Base-by-base conservation (phyloP, 2,797 vertebrate species). In the Sebastolobus altivelis region DNA sequence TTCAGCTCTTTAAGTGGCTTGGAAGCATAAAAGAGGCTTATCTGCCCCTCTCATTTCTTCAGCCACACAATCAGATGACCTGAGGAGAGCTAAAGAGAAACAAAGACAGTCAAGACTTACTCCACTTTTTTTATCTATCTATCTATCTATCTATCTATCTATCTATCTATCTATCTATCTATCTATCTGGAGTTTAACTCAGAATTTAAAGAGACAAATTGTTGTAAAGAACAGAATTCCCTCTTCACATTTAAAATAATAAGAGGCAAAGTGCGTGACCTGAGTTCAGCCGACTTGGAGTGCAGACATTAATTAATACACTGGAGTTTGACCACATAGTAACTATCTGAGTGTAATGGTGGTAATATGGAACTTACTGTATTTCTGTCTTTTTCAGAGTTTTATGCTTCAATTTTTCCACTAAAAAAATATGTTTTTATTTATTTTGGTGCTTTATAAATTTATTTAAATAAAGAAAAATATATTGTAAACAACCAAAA, bases 11-110 rank as follows among this genome's bases (percentile, higher is more conserved):
- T 90, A 94, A 95, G 93, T 93, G 94, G 93, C 90, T 92, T 92
- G 91, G 88, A 91, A 88, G 89, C 87, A 93, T 94, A 89, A 93
- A 93, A 94, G 92, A 94, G 84, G 94, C 93, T 96, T 94, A 94
- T 92, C 87, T 92, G 77, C 82, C 89, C 89, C 89, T 88, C 89
- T 93, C 89, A 88, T 94, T 93, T 92, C 89, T 91, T 88, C 75
- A 87, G 71, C 83, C 87, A 89, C 92, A 84, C 75, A 94, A 92
- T 93, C 93, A 92, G 84, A 90, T 93, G 88, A 91, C 91, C 90
- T 90, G 79, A 87, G 75, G 79, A 90, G 83, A 90, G 80, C 81
- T 85, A 63, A 87, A 80, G 72, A 92, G 86, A 84, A 87, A 88
- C 83, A 86, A 87, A 87, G 85, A 80, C 67, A 54, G 49, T 54